A percentile compares a stretch with the other conserved stretches of the same genome.
phyloP scores from a whole-genome alignment of 2,797 vertebrate genomes.

The Chloroceryle amazona region DNA sequence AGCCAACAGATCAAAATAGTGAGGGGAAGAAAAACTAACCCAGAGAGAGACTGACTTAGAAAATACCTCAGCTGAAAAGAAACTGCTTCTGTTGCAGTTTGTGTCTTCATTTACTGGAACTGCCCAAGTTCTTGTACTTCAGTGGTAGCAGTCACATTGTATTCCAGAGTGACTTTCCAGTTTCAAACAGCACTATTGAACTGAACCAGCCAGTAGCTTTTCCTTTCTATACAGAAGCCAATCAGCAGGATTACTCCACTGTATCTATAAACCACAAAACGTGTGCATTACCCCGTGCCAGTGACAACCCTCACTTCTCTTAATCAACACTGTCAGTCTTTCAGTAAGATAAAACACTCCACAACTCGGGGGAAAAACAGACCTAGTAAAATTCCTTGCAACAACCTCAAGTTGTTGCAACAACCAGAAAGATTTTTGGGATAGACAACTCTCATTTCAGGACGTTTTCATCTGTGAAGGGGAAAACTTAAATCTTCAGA shows the following conservation, averaged over 20 bases:
- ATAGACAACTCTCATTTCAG: not conserved
- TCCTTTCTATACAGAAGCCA: not conserved
- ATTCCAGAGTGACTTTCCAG: not conserved
- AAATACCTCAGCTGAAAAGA: not conserved
- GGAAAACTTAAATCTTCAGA: not conserved
- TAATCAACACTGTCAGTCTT: not conserved
- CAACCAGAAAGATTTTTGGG: not conserved
- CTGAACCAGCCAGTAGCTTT: not conserved
- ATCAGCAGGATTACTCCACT: not conserved
- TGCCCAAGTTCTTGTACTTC: not conserved
- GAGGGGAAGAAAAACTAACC: not conserved
- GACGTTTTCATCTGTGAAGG: not conserved
- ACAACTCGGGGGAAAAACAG: not conserved
- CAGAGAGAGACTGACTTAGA: not conserved
- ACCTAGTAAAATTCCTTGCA: not conserved
- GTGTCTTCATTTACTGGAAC: not conserved
- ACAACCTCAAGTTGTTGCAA: not conserved
- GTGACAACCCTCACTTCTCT: not conserved
- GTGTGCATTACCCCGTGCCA: rapidly evolving
- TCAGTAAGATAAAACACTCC: not conserved
- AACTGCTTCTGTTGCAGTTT: not conserved
- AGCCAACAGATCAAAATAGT: not conserved
- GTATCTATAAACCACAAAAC: not conserved
- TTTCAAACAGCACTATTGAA: not conserved
- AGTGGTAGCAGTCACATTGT: not conserved